Evolutionary conservation across 23 tunicate genomes (phyloP), one percentile per base, ranked within the genome.

Genomic region (Trididemnum nubilum): DNA sequence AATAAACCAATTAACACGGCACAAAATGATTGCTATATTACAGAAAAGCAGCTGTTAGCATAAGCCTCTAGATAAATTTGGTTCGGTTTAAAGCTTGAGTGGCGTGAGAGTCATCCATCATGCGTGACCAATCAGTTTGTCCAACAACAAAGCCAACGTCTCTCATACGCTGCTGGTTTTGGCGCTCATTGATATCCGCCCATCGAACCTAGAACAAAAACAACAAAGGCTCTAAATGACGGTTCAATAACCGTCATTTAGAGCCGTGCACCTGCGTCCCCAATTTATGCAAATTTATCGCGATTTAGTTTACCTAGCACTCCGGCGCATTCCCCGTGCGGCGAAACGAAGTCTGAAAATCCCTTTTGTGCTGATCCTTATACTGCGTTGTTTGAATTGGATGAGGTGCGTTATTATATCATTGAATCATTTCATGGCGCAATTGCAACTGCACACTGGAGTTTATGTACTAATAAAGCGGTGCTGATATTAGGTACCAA

Each of bases 141-240:
- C 97, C 97, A 2, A 92, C 92, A 39, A 92, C 97, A 71, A 92
- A 92, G 1, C 97, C 97, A 34, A 92, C 91, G 34, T 92, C 97
- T 12, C 97, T 79, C 97, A 92, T 82, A 3, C 91, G 80, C 31
- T 82, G 85, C 44, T 92, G 97, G 71, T 71, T 86, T 37, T 82
- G 37, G 27, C 82, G 77, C 63, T 87, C 97, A 25, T 87, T 63
- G 25, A 92, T 87, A 37, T 92, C 97, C 24, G 97, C 97, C 97
- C 97, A 92, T 33, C 97, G 85, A 26, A 92, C 97, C 97, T 92
- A 63, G 18, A 36, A 35, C 39, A 31, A 31, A 73, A 73, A 9
- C 12, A 69, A n/a, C n/a, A n/a, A n/a, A n/a, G n/a, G n/a, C n/a
- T n/a, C n/a, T n/a, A 63, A 63, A n/a, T n/a, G n/a, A n/a, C n/a